These are phyloP conservation scores for Oxygymnocypris stewartii DNA, from an alignment of 2,113 vertebrate genomes.

Conservation along the genomic window DNA sequence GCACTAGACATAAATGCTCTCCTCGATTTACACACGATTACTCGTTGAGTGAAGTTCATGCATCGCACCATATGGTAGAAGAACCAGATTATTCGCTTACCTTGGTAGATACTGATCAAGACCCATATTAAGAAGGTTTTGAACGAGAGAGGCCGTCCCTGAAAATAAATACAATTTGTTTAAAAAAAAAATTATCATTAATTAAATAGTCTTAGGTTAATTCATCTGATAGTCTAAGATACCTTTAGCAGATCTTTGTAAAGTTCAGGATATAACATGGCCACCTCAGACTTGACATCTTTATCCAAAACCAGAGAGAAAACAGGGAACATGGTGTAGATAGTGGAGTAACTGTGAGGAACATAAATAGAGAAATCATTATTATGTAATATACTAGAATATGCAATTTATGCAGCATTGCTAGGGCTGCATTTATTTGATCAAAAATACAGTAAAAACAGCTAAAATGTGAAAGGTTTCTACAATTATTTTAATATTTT, in stretches of 20 bases:
- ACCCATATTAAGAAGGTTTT: constrained; percentile 99
- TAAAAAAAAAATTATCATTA: not conserved
- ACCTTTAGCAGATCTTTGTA: constrained; percentile 99
- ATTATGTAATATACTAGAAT: not conserved
- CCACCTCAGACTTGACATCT: constrained; percentile 96
- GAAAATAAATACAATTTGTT: not conserved
- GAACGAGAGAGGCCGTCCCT: constrained; percentile 91
- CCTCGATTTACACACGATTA: constrained; percentile 32
- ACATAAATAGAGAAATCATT: not conserved
- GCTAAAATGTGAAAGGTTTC: not conserved
- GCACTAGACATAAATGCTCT: constrained; percentile 23
- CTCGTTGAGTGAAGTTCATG: constrained; percentile 20
- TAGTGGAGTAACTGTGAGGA: constrained; percentile 87
- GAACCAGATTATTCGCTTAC: constrained; percentile 71
- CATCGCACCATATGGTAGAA: not conserved
- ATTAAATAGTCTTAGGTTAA: not conserved
- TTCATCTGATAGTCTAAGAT: not conserved
- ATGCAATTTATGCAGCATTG: not conserved
- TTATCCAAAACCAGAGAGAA: constrained; percentile 97
- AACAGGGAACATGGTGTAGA: constrained; percentile 97
- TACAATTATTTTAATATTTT: not conserved
- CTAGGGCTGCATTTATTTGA: not conserved
- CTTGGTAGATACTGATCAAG: constrained; percentile 98
- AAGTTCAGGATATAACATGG: constrained; percentile 95
- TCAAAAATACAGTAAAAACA: not conserved